These are phyloP conservation scores for Ginglymostoma cirratum DNA, from an alignment of 2,113 vertebrate genomes.

Conservation along the genomic window DNA sequence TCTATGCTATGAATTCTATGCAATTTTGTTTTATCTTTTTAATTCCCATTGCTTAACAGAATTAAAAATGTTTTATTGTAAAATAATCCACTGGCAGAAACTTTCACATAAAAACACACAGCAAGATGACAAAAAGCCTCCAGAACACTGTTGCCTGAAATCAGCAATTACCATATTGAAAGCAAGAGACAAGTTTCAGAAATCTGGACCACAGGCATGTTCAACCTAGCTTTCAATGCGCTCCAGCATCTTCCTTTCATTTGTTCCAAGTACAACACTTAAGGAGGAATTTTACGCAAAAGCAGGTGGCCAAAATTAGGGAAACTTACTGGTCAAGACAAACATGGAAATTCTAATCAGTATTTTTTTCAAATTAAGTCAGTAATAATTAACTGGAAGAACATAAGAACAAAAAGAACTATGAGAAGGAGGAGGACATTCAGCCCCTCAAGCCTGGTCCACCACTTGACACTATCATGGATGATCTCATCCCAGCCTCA, in stretches of 20 bases:
- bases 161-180: not conserved
- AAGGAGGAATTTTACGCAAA: not conserved
- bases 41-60: not conserved
- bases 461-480: too few relatives aligned
- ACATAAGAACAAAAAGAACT: not conserved
- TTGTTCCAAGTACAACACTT: not conserved
- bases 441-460: too few relatives aligned
- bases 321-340: not conserved
- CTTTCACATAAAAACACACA: not conserved
- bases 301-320: not conserved
- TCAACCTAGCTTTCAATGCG: not conserved
- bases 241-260: not conserved
- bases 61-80: not conserved
- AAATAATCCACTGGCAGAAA: not conserved
- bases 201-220: not conserved
- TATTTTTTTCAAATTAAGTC: not conserved
- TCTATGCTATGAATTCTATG: not conserved
- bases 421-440: not conserved
- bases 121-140: not conserved
- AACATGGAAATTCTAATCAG: not conserved
- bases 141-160: not conserved
- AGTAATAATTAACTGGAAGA: not conserved
- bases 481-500: too few relatives aligned
- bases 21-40: not conserved
- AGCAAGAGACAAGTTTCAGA: not conserved